These are phyloP conservation scores for Pentamera pediparva DNA, from an alignment of 53 echinoderm and acorn worm species.

Conservation along the genomic window DNA sequence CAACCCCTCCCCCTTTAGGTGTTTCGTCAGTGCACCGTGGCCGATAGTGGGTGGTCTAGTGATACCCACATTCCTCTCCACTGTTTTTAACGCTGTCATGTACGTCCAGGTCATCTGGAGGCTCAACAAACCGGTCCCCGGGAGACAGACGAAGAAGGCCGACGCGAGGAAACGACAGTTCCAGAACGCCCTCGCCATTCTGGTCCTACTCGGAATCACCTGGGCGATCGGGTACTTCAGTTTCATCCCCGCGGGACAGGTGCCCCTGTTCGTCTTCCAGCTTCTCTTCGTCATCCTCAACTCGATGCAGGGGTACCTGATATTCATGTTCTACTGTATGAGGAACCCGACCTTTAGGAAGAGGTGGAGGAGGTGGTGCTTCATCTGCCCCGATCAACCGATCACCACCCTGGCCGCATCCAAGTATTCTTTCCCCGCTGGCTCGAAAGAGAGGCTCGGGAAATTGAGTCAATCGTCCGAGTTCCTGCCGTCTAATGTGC, in stretches of 20 bases:
- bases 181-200: slow-evolving; percentile 61
- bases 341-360: slow-evolving; percentile 60
- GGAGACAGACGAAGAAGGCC: not conserved
- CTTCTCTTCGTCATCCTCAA: slow-evolving; percentile 70
- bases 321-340: slow-evolving; percentile 85
- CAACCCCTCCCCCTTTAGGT: slow-evolving; percentile 52
- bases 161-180: slow-evolving; percentile 31
- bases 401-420: not conserved
- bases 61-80: slow-evolving; percentile 56
- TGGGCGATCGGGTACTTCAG: slow-evolving; percentile 74
- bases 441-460: not conserved
- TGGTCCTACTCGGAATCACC: slow-evolving; percentile 74
- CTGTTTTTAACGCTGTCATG: slow-evolving; percentile 70
- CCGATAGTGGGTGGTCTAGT: slow-evolving; percentile 55
- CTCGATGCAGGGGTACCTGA: slow-evolving; percentile 76
- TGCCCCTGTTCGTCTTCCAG: slow-evolving; percentile 55
- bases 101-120: slow-evolving; percentile 53
- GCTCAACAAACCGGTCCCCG: slow-evolving; percentile 36
- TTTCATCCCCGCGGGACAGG: slow-evolving; percentile 37
- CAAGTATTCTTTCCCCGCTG: not conserved
- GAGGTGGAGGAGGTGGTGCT: slow-evolving; percentile 35
- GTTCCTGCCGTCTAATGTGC: not conserved
- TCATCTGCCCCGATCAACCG: not conserved
- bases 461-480: too few relatives aligned
- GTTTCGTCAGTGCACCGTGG: slow-evolving; percentile 53